phyloP scores from a whole-genome alignment of 2,113 vertebrate species.

The Pandion haliaetus region DNA sequence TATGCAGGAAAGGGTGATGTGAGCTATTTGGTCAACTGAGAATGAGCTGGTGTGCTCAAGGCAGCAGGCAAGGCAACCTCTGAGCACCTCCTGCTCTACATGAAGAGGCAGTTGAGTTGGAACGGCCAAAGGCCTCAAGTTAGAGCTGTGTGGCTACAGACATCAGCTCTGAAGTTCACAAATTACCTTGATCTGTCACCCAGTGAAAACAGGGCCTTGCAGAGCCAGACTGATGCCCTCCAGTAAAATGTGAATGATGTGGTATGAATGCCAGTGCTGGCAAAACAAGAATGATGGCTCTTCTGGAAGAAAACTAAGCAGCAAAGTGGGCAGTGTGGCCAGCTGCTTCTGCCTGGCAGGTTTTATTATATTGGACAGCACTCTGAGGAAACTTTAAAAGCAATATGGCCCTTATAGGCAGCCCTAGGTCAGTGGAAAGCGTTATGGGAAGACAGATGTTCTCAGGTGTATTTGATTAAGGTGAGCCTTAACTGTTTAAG shows the following conservation, averaged over 20 bases:
- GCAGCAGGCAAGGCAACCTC: not conserved
- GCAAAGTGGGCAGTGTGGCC: not conserved
- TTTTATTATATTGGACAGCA: not conserved
- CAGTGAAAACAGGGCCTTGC: not conserved
- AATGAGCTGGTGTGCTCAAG: not conserved
- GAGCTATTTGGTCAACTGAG: not conserved
- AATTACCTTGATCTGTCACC: not conserved
- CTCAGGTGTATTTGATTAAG: not conserved
- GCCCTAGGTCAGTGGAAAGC: not conserved
- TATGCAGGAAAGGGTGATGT: not conserved
- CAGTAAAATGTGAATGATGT: not conserved
- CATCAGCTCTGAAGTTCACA: not conserved
- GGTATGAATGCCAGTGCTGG: not conserved
- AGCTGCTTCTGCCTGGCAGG: not conserved
- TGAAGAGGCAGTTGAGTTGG: not conserved
- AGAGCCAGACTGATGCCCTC: not conserved
- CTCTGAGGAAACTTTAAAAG: not conserved
- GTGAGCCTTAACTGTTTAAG: not conserved
- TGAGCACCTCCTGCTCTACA: not conserved
- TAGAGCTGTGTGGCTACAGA: not conserved
- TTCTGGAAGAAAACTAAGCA: slow-evolving; percentile 1
- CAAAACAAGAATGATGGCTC: not conserved
- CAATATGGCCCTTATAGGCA: not conserved
- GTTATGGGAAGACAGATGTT: not conserved
- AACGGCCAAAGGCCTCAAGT: not conserved